These are phyloP conservation scores for Echinometra lucunter DNA, from an alignment of 53 echinoderm and acorn worm species.

Conservation along the genomic window DNA sequence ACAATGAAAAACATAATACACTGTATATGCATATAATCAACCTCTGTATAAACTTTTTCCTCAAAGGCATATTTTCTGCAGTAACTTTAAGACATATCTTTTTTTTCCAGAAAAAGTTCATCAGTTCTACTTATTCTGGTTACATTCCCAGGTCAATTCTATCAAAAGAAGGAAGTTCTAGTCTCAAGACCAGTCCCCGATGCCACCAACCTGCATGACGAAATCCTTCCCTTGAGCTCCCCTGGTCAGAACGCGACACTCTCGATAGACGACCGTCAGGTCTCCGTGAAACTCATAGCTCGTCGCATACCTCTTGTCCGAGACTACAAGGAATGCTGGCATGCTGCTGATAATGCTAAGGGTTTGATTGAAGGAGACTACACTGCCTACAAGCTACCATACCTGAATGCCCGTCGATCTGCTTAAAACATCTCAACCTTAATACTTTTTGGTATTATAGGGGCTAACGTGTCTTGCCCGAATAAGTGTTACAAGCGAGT, in stretches of 20 bases:
- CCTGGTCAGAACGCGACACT: conserved; percentile 55
- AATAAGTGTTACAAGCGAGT: no score
- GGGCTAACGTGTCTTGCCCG: no score
- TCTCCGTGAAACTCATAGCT: conserved; percentile 67
- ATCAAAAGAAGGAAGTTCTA: conserved; percentile 71
- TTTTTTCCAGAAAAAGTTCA: neutral
- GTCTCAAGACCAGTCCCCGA: neutral
- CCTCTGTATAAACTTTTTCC: neutral
- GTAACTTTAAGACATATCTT: neutral
- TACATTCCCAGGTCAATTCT: conserved; percentile 80
- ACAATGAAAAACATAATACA: no score
- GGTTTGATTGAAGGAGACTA: conserved; percentile 87
- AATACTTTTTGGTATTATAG: no score
- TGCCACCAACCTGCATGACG: neutral
- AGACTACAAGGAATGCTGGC: conserved; percentile 80
- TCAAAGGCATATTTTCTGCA: neutral
- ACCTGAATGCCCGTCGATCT: neutral
- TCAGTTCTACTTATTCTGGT: neutral
- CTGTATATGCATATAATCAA: no score
- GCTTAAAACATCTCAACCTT: neutral
- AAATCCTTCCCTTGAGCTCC: neutral
- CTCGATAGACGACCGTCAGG: conserved; percentile 66
- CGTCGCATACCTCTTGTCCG: conserved; percentile 60
- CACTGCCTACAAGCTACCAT: conserved; percentile 72
- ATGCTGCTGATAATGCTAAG: conserved; percentile 79